phyloP scores from a whole-genome alignment of 1,140 invertebrate species.

The Heterodera schachtii region DNA sequence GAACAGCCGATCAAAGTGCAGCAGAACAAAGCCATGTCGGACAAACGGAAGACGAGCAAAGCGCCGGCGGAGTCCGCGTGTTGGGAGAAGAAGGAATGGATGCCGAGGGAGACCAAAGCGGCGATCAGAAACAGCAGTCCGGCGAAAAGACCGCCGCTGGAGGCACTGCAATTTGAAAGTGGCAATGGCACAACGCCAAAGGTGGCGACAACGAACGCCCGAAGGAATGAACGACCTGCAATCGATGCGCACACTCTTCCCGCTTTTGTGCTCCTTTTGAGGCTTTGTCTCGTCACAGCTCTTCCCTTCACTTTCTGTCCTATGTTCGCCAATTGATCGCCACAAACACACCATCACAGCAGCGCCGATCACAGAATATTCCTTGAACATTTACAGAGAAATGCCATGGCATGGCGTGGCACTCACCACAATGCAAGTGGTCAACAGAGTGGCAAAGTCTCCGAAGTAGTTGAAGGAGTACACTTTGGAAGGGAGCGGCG shows the following conservation, averaged over 20 bases:
- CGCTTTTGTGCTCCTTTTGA: conserved; percentile 46
- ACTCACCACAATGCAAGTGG: conserved; percentile 58
- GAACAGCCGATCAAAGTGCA: conserved; percentile 56
- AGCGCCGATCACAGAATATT: conserved; percentile 63
- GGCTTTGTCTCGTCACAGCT: not conserved
- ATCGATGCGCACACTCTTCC: conserved; percentile 61
- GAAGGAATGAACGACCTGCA: conserved; percentile 49
- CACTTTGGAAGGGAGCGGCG: conserved; percentile 25
- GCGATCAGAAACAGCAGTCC: conserved; percentile 60
- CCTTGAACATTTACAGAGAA: conserved; percentile 19
- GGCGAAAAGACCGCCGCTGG: conserved; percentile 60
- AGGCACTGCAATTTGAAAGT: conserved; percentile 47
- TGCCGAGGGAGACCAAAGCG: conserved; percentile 60
- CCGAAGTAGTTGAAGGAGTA: conserved; percentile 63
- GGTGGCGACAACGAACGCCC: not conserved
- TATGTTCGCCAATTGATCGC: conserved; percentile 57
- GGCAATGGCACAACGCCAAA: not conserved
- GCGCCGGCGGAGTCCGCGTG: conserved; percentile 47
- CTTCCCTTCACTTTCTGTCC: not conserved
- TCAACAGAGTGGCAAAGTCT: conserved; percentile 62
- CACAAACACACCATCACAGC: conserved; percentile 64
- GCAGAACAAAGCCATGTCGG: conserved; percentile 59
- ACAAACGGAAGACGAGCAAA: conserved; percentile 56
- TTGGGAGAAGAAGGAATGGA: conserved; percentile 60
- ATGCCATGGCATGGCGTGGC: not conserved